Base-by-base conservation (phyloP, 2,797 vertebrate species). In the Trematomus bernacchii region DNA sequence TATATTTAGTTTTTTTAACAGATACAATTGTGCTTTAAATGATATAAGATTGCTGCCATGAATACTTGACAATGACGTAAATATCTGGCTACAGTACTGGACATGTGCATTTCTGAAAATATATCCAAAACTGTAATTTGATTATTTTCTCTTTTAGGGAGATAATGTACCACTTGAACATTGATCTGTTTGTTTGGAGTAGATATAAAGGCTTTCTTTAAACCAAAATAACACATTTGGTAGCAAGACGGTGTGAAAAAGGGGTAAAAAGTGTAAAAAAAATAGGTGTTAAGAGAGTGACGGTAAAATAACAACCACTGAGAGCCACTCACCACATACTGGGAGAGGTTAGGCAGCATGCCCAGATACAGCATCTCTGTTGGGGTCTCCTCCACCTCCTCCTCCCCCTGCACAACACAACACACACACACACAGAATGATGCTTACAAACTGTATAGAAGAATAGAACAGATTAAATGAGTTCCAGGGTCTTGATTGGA, bases 311-410 rank as follows among this genome's bases (percentile, higher is more conserved):
- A 14, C 3, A 21, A 4, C 8, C 3, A 50, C 48, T 33, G 40
- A 0, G 16, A 70, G 47, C 10, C 44, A 92, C 96, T 97, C 90
- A 99, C 98, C 97, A 99, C 97, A 37, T 98, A 97, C 88, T 99
- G 98, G 7, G 98, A 98, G 64, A 99, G 96, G 76, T 96, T 98
- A 64, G 96, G 96, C 66, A 99, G 83, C 97, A 99, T 98, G 16
- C 96, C 96, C 85, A 96, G 93, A 70, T 99, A 99, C 53, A 99
- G 79, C 30, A 95, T 89, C 94, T 99, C 98, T 47, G 96, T 91
- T 0, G 98, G 95, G 0, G 96, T 98, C 89, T 99, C 97, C 61
- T 97, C 96, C 46, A 99, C 97, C 4, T 97, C 96, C 84, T 99
- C 98, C 77, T 98, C 96, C 2, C 98, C 98, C 98, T 99, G 7